Base-by-base conservation (phyloP, 2,888 invertebrate genomes). In the Aricia artaxerxes region DNA sequence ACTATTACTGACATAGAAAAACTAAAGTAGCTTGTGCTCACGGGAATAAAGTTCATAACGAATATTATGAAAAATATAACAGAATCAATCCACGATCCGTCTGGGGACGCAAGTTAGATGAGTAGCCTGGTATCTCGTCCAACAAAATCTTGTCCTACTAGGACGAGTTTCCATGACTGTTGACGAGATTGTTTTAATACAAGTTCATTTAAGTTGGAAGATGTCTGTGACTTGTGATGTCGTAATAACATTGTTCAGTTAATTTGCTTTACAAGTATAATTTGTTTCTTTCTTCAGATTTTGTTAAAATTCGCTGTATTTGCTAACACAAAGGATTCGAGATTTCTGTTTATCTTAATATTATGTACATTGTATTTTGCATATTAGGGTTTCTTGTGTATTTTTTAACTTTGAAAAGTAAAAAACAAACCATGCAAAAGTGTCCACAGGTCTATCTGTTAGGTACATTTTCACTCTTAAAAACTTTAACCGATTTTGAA, bases 211-310 rank as follows among this genome's bases (percentile, higher is more conserved):
- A 81, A 84, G 82, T 82, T 83, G 78, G 80, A 83, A 81, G 69
- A 69, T 69, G 69, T 69, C 38, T 35, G 69, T 35, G 35, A 16
- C 79, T 79, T 80, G 72, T 78, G 9, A 49, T 49, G 49, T 49
- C 49, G 81, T 82, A 83, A 84, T 84, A 82, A 82, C 80, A 81
- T 79, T 79, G 80, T 82, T 81, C 78, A 78, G 80, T 82, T 80
- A 82, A 78, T 78, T 79, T 80, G 76, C 79, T 77, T 80, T 80
- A 81, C 79, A 77, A 60, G 44, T 35, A 44, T 40, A 73, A n/a
- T 61, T 69, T 69, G 16, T 35, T 69, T 69, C 13, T 64, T 64
- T 64, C 31, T 24, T 35, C 31, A 31, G 31, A 16, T 57, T 16
- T 16, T 57, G 57, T 57, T 16, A 57, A 16, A 57, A 57, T 4